Conservation (phyloP, 2,888 invertebrate genomes). For the Cyclophora albipunctata region DNA sequence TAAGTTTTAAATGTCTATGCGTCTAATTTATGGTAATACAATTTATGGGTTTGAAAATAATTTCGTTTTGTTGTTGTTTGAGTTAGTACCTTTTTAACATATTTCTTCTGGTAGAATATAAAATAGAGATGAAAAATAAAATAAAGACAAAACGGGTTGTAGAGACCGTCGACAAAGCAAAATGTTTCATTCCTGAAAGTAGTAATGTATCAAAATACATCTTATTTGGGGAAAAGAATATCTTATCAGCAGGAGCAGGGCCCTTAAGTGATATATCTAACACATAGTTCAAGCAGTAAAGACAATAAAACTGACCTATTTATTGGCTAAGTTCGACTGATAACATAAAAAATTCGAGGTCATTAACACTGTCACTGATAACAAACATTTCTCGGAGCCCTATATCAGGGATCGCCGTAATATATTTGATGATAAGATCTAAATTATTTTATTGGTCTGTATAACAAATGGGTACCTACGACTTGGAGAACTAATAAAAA, state of each 20-base stretch:
- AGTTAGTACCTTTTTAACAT: no score
- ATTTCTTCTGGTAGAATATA: no score
- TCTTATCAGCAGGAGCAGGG: no score
- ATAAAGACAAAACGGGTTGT: no score
- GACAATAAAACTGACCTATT: slow-evolving; percentile 65
- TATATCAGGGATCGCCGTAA: neutral
- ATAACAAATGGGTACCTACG: neutral
- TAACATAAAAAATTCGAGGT: slow-evolving; percentile 53
- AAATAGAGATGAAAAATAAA: no score
- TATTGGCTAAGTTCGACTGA: slow-evolving; percentile 54
- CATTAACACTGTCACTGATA: slow-evolving; percentile 54
- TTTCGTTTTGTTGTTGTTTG: neutral
- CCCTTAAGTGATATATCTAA: slow-evolving; percentile 1
- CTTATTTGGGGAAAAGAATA: no score
- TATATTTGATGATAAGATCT: no score
- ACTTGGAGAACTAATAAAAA: no score
- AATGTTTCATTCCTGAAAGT: no score
- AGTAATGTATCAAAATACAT: no score
- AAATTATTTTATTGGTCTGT: slow-evolving; percentile 6
- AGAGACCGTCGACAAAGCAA: no score
- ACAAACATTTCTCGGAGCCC: slow-evolving; percentile 13
- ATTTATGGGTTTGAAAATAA: slow-evolving; percentile 26
- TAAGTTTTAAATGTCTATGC: slow-evolving; percentile 32
- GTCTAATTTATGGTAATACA: slow-evolving; percentile 41
- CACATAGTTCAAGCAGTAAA: slow-evolving; percentile 47